Percentiles rank a stretch among this genome's conserved stretches.
phyloP scores from a whole-genome alignment of 2,797 vertebrate genomes.

The Okamejei kenojei region DNA sequence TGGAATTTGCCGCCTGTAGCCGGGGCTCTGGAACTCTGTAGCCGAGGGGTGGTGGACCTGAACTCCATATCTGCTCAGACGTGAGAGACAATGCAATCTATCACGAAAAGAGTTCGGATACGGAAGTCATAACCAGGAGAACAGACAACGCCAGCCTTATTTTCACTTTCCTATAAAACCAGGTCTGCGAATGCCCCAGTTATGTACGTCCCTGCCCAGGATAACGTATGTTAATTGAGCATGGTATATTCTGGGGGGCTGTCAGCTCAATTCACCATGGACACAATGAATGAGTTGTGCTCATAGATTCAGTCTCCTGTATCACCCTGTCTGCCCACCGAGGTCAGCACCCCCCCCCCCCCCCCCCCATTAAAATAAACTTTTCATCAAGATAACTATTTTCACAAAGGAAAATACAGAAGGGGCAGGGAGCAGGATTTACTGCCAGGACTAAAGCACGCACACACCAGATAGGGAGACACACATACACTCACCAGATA shows the following conservation, averaged over 20 bases:
- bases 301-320: not conserved
- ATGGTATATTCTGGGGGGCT: not conserved
- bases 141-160: not conserved
- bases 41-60: too few relatives aligned
- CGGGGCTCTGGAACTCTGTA: too few relatives aligned
- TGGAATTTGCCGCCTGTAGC: too few relatives aligned
- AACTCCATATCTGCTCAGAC: not conserved
- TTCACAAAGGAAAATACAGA: not conserved
- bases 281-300: not conserved
- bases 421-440: too few relatives aligned
- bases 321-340: not conserved
- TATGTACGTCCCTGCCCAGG: too few relatives aligned
- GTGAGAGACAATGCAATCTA: not conserved
- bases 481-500: too few relatives aligned
- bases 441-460: too few relatives aligned
- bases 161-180: not conserved
- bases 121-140: not conserved
- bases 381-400: not conserved
- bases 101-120: too few relatives aligned
- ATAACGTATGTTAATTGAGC: not conserved
- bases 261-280: not conserved
- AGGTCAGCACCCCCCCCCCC: too few relatives aligned
- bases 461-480: too few relatives aligned
- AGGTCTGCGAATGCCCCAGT: not conserved
- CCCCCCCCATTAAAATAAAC: not conserved